Evolutionary conservation across 2,113 vertebrate genomes (phyloP), one percentile per base, ranked within the genome.

Genomic region (Balaeniceps rex): DNA sequence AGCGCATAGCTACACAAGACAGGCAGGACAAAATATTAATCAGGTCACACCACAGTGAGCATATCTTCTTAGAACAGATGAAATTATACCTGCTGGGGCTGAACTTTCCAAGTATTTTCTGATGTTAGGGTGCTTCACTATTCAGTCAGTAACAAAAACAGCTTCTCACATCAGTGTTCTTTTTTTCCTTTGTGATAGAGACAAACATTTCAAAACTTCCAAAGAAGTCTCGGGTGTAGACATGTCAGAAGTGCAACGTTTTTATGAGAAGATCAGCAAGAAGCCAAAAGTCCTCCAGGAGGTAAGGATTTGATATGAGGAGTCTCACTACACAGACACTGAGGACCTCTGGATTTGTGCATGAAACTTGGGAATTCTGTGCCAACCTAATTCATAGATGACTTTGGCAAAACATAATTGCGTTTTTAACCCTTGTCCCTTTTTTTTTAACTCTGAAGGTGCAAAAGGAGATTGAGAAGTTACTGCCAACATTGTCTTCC

Each of bases 201-300:
- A 93, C 55, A 79, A 95, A 80, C 96, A 96, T 83, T 97, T 97
- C 92, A 95, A 60, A 94, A 97, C 94, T 57, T 96, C 94, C 58
- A 94, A 58, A 71, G 89, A 94, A 52, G 22, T 36, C 51, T 92
- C 86, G 1, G 97, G 95, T 3, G 2, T 98, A 57, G 93, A 98
- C 76, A 44, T 98, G 23, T 76, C 94, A n/a, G 47, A 90, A 91
- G 95, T 97, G 72, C 69, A 81, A 23, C 0, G 2, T 24, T 97
- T 97, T 93, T 95, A 83, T 61, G 2, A 96, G 82, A 96, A 89
- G 89, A 92, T 98, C 64, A 65, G 29, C 21, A 40, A 71, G 49
- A 94, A 94, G 23, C 79, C 21, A 57, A 2, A 14, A 74, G 12
- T 96, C 44, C 82, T 68, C 11, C 46, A 36, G 57, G 24, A 92